A percentile compares a stretch with the other conserved stretches of the same genome.
These are phyloP conservation scores for Neolamprologus caudopunctatus DNA, from an alignment of 2,113 vertebrate species.

Conservation along the genomic window DNA sequence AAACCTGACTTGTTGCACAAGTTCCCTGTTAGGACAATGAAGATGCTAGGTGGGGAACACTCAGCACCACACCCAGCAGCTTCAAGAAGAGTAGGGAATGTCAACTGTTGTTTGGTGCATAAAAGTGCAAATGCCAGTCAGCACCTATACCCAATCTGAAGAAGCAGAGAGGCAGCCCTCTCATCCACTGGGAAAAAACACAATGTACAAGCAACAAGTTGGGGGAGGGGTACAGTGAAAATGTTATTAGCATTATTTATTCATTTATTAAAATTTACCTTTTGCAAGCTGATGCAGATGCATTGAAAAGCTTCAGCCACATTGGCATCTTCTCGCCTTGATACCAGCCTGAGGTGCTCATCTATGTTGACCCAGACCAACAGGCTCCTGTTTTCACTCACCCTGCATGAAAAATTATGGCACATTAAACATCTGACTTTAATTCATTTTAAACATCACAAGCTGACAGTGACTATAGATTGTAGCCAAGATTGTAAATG, in stretches of 20 bases:
- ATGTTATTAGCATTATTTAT: background rate
- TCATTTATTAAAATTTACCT: slow-evolving; percentile 11
- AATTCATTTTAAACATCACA: rapidly evolving
- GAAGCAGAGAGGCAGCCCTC: background rate
- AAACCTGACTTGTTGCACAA: background rate
- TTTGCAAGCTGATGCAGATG: slow-evolving; percentile 41
- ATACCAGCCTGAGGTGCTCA: slow-evolving; percentile 62
- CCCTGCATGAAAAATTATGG: slow-evolving; percentile 25
- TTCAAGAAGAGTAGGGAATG: background rate
- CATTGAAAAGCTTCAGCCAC: slow-evolving; percentile 52
- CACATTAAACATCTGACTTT: background rate
- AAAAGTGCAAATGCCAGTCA: background rate
- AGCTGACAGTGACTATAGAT: background rate
- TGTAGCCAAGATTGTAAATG: background rate
- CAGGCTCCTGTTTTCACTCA: slow-evolving; percentile 49
- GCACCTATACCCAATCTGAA: background rate
- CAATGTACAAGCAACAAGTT: background rate
- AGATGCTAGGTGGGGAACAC: background rate
- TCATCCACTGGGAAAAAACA: background rate
- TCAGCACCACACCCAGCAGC: background rate
- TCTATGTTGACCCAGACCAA: slow-evolving; percentile 67
- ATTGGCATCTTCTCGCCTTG: slow-evolving; percentile 37
- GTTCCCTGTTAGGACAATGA: background rate
- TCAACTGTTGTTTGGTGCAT: background rate
- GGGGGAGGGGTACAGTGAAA: background rate